Evolutionary conservation across 2,888 invertebrate genomes (phyloP).

Genomic region (Sminthurinus aureus): DNA sequence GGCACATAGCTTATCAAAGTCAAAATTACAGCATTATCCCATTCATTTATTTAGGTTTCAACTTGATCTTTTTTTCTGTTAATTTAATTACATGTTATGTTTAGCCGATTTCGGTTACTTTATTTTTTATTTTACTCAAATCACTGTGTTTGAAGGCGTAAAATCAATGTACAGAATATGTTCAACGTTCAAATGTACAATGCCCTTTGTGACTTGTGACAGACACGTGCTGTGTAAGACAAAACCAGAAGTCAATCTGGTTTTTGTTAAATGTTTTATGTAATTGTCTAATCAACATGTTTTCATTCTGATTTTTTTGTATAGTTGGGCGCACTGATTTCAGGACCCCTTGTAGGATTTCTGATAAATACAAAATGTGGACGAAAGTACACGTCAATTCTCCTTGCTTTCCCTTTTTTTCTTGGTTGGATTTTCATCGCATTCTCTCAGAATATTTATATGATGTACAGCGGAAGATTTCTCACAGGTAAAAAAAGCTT

Average conservation of each 20-base stretch:
- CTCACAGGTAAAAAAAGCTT: conserved; percentile 37
- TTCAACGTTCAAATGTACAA: no score
- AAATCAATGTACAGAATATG: no score
- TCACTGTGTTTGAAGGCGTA: background rate
- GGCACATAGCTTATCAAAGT: no score
- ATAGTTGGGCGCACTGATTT: conserved; percentile 42
- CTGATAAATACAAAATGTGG: conserved; percentile 50
- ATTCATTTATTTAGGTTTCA: no score
- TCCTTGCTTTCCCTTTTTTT: conserved; percentile 61
- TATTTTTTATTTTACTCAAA: no score
- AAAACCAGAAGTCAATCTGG: background rate
- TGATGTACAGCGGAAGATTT: conserved; percentile 66
- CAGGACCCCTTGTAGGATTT: conserved; percentile 48
- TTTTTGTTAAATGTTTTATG: background rate
- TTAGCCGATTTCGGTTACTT: no score
- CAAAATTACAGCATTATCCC: no score
- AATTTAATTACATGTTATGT: no score
- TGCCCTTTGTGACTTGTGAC: background rate
- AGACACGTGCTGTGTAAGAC: background rate
- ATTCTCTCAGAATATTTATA: conserved; percentile 53
- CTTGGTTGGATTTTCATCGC: conserved; percentile 63
- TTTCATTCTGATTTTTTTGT: background rate
- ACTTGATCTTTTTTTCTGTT: no score
- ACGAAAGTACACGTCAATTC: conserved; percentile 34
- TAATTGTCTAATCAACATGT: background rate